Evolutionary conservation across 1,140 invertebrate genomes (phyloP).

Genomic region (Teleogryllus occipitalis): DNA sequence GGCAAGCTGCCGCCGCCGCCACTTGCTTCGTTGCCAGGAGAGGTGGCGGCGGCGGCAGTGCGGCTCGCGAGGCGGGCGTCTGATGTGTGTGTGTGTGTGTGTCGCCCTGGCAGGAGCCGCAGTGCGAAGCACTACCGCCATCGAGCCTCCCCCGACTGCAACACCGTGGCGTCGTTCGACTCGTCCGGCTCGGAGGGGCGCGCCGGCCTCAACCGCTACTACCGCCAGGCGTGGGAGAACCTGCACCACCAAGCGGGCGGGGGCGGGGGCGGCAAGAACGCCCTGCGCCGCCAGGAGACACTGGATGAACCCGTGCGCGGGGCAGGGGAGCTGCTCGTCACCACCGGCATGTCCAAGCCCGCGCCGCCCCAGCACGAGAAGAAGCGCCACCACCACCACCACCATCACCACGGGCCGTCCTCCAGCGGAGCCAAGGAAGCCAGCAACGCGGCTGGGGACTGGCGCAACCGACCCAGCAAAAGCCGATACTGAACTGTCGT

Average conservation of each 20-base stretch:
- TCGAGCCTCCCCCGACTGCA: conserved; percentile 77
- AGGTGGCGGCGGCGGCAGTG: too few species aligned
- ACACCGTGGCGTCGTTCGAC: conserved; percentile 78
- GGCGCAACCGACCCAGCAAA: conserved; percentile 29
- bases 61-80: too few species aligned
- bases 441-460: conserved; percentile 23
- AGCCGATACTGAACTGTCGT: conserved; percentile 24
- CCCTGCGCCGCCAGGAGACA: conserved; percentile 57
- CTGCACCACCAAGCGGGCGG: conserved; percentile 58
- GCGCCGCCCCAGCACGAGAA: conserved; percentile 50
- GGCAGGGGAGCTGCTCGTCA: conserved; percentile 66
- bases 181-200: conserved; percentile 76
- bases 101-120: conserved; percentile 48
- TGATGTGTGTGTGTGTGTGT: background rate
- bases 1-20: too few species aligned
- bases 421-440: conserved; percentile 26
- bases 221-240: conserved; percentile 86
- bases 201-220: conserved; percentile 72
- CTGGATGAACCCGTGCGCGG: conserved; percentile 50
- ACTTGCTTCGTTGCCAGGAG: too few species aligned
- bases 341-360: conserved; percentile 50
- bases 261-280: conserved; percentile 39
- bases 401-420: conserved; percentile 56
- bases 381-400: conserved; percentile 73
- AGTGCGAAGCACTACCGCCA: conserved; percentile 76